Conservation (phyloP, 2,797 vertebrate species). For the Melanotaenia trifasciata region DNA sequence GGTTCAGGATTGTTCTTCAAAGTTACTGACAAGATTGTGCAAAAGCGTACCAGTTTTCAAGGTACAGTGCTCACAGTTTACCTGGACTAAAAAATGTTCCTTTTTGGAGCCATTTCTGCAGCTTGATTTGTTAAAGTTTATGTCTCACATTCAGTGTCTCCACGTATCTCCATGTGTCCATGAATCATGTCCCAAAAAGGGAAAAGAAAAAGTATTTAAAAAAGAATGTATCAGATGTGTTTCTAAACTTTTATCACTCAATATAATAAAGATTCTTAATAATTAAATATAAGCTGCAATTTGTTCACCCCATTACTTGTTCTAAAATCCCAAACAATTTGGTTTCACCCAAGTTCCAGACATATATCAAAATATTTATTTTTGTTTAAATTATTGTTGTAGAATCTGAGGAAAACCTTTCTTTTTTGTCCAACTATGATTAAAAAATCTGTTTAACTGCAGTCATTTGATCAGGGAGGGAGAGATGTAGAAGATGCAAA, state of each 20-base stretch:
- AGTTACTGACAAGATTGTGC: background rate
- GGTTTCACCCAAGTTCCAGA: background rate
- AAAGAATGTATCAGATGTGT: background rate
- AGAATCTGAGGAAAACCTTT: background rate
- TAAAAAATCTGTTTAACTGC: background rate
- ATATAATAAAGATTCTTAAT: background rate
- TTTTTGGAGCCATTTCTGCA: background rate
- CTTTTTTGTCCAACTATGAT: background rate
- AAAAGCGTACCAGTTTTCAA: background rate
- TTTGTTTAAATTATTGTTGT: background rate
- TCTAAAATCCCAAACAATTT: background rate
- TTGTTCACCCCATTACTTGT: background rate
- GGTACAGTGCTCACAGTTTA: background rate
- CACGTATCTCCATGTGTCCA: too few relatives aligned
- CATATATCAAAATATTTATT: background rate
- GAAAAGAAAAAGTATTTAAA: background rate
- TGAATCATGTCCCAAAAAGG: background rate
- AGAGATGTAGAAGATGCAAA: background rate
- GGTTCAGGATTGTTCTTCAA: background rate
- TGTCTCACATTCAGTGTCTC: background rate
- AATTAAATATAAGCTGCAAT: background rate
- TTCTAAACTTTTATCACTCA: background rate
- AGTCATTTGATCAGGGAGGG: background rate
- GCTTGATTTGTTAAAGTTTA: background rate
- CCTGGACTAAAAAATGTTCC: too few relatives aligned